Conservation (phyloP, 1,140 invertebrate genomes). For the Euwallacea fornicatus region DNA sequence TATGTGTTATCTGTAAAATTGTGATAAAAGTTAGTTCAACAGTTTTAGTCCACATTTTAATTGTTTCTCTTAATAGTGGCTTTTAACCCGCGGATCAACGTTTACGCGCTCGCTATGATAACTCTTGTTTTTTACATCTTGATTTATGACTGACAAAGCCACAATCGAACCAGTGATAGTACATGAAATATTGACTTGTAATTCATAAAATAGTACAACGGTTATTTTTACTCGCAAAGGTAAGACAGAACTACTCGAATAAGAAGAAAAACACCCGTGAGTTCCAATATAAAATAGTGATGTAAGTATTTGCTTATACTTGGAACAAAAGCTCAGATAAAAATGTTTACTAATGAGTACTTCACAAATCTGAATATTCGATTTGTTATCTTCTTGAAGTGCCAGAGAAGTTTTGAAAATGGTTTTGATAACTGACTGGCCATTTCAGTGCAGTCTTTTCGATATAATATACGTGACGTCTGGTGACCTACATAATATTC, state of each 20-base stretch:
- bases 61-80: no score
- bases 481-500: neutral
- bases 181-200: no score
- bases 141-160: no score
- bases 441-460: neutral
- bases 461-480: neutral
- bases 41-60: no score
- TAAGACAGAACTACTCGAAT: neutral
- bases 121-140: no score
- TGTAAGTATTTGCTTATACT: conserved; percentile 3
- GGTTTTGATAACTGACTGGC: neutral
- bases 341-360: conserved; percentile 14
- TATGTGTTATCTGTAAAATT: no score
- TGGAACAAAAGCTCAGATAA: conserved; percentile 13
- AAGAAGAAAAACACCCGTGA: neutral
- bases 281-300: no score
- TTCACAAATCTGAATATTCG: conserved; percentile 2
- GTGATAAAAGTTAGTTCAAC: no score
- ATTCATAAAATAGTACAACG: neutral
- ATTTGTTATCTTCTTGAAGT: conserved; percentile 3
- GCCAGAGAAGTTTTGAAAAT: neutral
- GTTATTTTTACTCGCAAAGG: neutral
- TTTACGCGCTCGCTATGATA: no score
- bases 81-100: no score
- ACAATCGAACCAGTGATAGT: no score